Base-by-base conservation (phyloP, 2,797 vertebrate genomes). In the Premnoplex brunnescens region DNA sequence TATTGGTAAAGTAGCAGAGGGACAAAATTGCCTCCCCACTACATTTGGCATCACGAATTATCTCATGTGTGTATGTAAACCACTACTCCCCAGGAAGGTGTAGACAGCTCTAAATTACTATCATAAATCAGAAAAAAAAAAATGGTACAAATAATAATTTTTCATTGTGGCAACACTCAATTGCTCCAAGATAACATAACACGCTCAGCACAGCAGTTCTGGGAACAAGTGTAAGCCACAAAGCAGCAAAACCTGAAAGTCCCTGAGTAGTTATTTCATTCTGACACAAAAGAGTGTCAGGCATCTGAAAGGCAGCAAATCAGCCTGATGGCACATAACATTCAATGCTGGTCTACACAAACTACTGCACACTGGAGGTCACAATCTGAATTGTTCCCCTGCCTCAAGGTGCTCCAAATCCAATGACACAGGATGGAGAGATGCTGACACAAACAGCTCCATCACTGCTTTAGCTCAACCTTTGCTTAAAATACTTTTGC, bases 191-290 rank as follows among this genome's bases (percentile, higher is more conserved):
- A 56, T 21, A 82, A 92, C 0, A 0, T 4, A 62, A 59, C 23
- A 41, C 0, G 0, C 17, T 49, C 62, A 72, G 43, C 51, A 85
- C n/a, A 71, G 60, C 56, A 49, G 28, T 36, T 63, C 67, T 52
- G 63, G 48, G 52, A 77, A 63, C 23, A 46, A 76, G n/a, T 10
- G 22, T 37, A 51, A 89, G 59, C 56, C 59, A 21, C 3, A 32
- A 89, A 77, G 44, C 72, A 32, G 37, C 37, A 94, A 89, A 79
- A 93, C 30, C 71, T 66, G 48, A 15, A 89, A 79, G 55, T 34
- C 48, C 43, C 59, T 2, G 3, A 77, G 75, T 8, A 63, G 59
- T 44, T 59, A 69, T 44, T 89, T 77, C 64, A n/a, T 52, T 63
- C 71, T 52, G 59, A 16, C 7, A 30, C 5, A 30, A 85, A 46